Conservation (phyloP, 2,797 vertebrate species). For the Rhynchonycteris naso region DNA sequence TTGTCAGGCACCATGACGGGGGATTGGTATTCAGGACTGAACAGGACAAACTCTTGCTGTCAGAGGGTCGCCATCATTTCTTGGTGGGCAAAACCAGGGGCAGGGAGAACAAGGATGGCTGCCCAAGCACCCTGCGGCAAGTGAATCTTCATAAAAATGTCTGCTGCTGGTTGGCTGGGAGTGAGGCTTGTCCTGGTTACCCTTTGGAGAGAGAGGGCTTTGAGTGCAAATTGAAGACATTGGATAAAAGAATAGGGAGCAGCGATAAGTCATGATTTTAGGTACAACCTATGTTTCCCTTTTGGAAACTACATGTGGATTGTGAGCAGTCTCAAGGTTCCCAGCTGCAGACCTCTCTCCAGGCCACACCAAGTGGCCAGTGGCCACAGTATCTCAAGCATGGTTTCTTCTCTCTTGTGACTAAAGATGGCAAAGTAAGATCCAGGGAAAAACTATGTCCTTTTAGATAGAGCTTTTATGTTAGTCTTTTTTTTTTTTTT, state of each 20-base stretch:
- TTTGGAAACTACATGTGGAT: not conserved
- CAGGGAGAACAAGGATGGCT: not conserved
- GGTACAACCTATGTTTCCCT: not conserved
- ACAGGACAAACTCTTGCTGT: not conserved
- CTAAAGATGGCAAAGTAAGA: not conserved
- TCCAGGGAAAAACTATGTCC: not conserved
- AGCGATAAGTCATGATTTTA: not conserved
- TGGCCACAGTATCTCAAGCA: not conserved
- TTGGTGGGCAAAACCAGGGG: not conserved
- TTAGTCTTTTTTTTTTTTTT: not conserved
- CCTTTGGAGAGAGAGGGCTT: not conserved
- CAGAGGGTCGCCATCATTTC: not conserved
- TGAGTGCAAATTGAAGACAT: not conserved
- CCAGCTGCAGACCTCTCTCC: not conserved
- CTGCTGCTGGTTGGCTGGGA: not conserved
- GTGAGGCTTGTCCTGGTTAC: not conserved
- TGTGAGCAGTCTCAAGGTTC: not conserved
- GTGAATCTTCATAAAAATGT: not conserved
- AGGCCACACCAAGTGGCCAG: not conserved
- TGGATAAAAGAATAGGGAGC: not conserved
- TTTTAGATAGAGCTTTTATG: conserved; percentile 38
- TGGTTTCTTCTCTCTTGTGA: conserved; percentile 32
- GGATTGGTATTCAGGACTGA: not conserved
- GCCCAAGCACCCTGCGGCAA: not conserved
- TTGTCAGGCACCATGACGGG: not conserved